Percentiles rank a stretch among this genome's conserved stretches.
phyloP scores from a whole-genome alignment of 2,113 vertebrate species.

The Nerophis ophidion region DNA sequence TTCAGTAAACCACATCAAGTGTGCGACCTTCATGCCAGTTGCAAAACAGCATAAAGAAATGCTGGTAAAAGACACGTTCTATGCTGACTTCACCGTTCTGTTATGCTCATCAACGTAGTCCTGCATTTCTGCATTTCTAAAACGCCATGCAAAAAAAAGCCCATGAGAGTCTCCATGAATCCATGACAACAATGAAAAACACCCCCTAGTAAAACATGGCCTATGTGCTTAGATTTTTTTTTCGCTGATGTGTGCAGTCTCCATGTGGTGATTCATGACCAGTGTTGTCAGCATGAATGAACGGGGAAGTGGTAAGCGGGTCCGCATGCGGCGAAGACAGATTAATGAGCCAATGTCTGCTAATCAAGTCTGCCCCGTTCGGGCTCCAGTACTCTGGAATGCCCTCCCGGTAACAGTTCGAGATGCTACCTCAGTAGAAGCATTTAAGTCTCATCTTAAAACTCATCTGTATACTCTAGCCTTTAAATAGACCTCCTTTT shows the following conservation, averaged over 20 bases:
- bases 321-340: constrained; percentile 14
- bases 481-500: too few relatives aligned
- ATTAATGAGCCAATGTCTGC: constrained; percentile 25
- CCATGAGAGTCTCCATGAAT: constrained; percentile 1
- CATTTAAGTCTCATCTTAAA: too few relatives aligned
- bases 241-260: constrained; percentile 24
- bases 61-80: constrained; percentile 1
- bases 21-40: neutral
- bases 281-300: constrained; percentile 34
- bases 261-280: constrained; percentile 43
- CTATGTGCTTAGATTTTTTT: neutral
- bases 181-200: constrained; percentile 2
- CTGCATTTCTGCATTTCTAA: neutral
- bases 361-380: constrained; percentile 33
- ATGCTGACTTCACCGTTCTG: neutral
- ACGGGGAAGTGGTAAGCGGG: constrained; percentile 27
- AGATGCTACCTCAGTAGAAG: too few relatives aligned
- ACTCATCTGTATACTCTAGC: too few relatives aligned
- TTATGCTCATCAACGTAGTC: neutral
- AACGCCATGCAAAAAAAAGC: neutral
- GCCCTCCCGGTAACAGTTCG: too few relatives aligned
- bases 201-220: neutral
- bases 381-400: too few relatives aligned
- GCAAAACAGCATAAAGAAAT: constrained; percentile 3
- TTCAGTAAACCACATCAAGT: neutral